Conservation (phyloP, 2,797 vertebrate genomes). For the Danio albolineatus region DNA sequence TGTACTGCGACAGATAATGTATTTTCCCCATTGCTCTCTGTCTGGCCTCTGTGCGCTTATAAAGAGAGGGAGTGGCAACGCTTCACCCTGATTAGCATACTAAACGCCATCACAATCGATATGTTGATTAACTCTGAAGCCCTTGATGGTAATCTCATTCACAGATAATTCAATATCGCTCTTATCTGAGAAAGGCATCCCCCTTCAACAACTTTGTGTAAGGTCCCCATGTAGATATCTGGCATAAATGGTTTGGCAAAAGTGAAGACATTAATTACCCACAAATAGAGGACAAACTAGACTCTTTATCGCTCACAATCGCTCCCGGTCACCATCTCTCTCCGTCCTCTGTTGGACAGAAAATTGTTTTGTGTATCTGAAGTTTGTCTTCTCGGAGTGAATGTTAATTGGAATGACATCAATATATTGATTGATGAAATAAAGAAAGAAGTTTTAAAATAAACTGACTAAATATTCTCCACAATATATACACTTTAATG, state of each 20-base stretch:
- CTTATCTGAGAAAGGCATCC: slow-evolving; percentile 72
- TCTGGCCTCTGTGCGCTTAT: slow-evolving; percentile 36
- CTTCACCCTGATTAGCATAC: slow-evolving; percentile 59
- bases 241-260: slow-evolving; percentile 42
- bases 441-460: not conserved
- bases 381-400: not conserved
- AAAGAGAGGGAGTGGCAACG: slow-evolving; percentile 32
- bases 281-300: slow-evolving; percentile 53
- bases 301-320: slow-evolving; percentile 27
- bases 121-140: slow-evolving; percentile 70
- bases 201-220: slow-evolving; percentile 60
- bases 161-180: slow-evolving; percentile 69
- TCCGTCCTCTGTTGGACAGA: slow-evolving; percentile 33
- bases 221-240: slow-evolving; percentile 59
- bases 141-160: slow-evolving; percentile 69
- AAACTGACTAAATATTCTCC: too few species aligned
- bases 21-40: slow-evolving; percentile 30
- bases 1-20: slow-evolving; percentile 28
- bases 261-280: slow-evolving; percentile 66
- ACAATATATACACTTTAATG: too few species aligned
- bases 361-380: slow-evolving; percentile 3
- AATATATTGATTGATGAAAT: not conserved
- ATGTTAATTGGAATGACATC: not conserved
- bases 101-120: slow-evolving; percentile 68
- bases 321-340: not conserved